phyloP scores from a whole-genome alignment of 2,888 invertebrate species.

The Drosophila nigritarsus region DNA sequence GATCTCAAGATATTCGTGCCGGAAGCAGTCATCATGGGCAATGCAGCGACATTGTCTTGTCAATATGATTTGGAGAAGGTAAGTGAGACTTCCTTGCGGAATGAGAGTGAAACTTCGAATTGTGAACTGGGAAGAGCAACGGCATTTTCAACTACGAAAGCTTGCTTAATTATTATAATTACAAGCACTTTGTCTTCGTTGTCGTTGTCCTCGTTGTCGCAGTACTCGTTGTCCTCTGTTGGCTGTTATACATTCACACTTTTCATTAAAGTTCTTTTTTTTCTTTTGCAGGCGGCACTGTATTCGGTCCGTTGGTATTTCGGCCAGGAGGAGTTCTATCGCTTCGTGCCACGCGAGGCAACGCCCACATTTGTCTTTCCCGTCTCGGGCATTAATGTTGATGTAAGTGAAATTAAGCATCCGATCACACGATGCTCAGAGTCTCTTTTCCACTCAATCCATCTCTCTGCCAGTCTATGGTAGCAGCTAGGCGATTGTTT shows the following conservation, averaged over 20 bases:
- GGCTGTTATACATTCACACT: slow-evolving; percentile 44
- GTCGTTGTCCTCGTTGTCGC: slow-evolving; percentile 21
- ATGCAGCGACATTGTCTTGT: slow-evolving; percentile 85
- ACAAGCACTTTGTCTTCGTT: slow-evolving; percentile 75
- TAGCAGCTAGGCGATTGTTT: slow-evolving; percentile 6
- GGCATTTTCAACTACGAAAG: slow-evolving; percentile 52
- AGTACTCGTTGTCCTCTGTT: slow-evolving; percentile 10
- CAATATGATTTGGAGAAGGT: slow-evolving; percentile 85
- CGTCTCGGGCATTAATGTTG: slow-evolving; percentile 87
- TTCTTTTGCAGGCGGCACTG: slow-evolving; percentile 84
- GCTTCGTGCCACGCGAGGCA: slow-evolving; percentile 87
- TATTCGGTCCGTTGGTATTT: slow-evolving; percentile 89
- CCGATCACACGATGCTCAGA: slow-evolving; percentile 10
- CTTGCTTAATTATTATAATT: slow-evolving; percentile 78
- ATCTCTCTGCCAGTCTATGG: background rate
- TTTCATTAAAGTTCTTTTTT: slow-evolving; percentile 55
- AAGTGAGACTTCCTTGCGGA: slow-evolving; percentile 62
- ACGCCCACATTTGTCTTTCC: slow-evolving; percentile 87
- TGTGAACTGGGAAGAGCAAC: background rate
- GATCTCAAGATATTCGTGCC: slow-evolving; percentile 85
- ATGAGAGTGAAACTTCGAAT: slow-evolving; percentile 7
- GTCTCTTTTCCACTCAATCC: background rate
- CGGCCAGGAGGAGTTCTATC: slow-evolving; percentile 87
- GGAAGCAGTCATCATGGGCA: slow-evolving; percentile 85
- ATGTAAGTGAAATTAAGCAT: slow-evolving; percentile 86